phyloP scores from a whole-genome alignment of 2,113 vertebrate species.

The Neopipo cinnamomea region DNA sequence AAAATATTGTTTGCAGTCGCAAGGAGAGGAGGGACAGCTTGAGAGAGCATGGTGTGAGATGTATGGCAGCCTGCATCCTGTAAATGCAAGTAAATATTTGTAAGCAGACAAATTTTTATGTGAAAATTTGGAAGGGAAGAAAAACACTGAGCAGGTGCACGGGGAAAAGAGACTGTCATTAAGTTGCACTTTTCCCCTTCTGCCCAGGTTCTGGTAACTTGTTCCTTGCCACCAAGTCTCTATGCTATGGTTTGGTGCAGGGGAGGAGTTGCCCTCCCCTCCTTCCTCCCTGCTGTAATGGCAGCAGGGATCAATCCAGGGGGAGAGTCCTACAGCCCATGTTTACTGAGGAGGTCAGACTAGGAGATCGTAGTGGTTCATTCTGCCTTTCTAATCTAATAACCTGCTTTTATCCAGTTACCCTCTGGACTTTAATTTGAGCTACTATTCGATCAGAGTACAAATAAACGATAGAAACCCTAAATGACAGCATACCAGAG shows the following conservation, averaged over 20 bases:
- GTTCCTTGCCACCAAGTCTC: background rate
- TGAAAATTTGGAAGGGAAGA: background rate
- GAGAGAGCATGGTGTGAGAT: background rate
- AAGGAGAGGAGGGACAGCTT: background rate
- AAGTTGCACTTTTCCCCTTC: background rate
- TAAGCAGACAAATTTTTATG: background rate
- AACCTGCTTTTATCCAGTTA: conserved; percentile 50
- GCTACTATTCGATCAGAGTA: background rate
- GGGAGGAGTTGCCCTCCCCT: background rate
- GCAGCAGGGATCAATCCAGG: background rate
- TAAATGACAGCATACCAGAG: conserved; percentile 31
- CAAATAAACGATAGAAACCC: conserved; percentile 15
- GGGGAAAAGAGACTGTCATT: background rate
- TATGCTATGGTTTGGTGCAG: fast-evolving
- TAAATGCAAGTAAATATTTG: background rate
- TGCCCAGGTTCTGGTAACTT: background rate
- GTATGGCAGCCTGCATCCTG: background rate
- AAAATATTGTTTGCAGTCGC: background rate
- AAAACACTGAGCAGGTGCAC: too few relatives aligned
- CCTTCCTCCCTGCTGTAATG: background rate
- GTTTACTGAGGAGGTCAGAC: background rate
- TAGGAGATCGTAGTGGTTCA: background rate
- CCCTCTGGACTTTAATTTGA: conserved; percentile 52
- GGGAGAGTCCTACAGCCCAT: background rate
- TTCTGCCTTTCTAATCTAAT: conserved; percentile 42